Evolutionary conservation across 2,113 vertebrate species (phyloP).

Genomic region (Sminthopsis crassicaudata): DNA sequence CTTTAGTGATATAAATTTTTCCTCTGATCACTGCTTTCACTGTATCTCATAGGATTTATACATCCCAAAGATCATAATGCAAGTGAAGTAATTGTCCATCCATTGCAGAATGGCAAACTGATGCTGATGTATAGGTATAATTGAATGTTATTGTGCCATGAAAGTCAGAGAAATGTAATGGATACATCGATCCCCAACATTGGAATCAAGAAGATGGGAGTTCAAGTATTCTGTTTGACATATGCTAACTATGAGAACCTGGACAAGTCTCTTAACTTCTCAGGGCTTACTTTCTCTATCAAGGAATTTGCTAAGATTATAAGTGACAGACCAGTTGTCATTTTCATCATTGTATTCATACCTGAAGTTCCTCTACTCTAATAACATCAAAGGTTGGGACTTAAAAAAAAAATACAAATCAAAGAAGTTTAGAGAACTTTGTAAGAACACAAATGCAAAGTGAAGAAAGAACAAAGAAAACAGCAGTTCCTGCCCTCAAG

Average conservation of each 20-base stretch:
- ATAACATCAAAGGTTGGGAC: neutral
- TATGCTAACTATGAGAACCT: neutral
- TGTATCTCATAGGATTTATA: too few species aligned
- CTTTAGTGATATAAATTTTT: neutral
- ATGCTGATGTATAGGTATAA: neutral
- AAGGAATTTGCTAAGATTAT: neutral
- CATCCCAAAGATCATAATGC: neutral
- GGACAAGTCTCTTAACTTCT: neutral
- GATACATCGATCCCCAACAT: neutral
- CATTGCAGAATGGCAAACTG: neutral
- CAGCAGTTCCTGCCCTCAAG: neutral
- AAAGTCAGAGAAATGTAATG: neutral
- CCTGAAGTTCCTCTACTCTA: neutral
- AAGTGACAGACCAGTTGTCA: neutral
- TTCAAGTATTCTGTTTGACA: neutral
- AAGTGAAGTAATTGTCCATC: neutral
- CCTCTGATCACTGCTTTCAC: neutral
- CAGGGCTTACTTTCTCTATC: neutral
- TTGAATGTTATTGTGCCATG: neutral
- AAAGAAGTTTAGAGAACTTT: neutral
- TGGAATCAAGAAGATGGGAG: neutral
- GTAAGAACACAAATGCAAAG: neutral
- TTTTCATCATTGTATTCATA: neutral
- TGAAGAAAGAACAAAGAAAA: neutral
- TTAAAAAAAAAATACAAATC: neutral